Percentiles rank a stretch among this genome's conserved stretches.
Conservation (phyloP, 2,113 vertebrate genomes). For the Machaerirhynchus nigripectus region DNA sequence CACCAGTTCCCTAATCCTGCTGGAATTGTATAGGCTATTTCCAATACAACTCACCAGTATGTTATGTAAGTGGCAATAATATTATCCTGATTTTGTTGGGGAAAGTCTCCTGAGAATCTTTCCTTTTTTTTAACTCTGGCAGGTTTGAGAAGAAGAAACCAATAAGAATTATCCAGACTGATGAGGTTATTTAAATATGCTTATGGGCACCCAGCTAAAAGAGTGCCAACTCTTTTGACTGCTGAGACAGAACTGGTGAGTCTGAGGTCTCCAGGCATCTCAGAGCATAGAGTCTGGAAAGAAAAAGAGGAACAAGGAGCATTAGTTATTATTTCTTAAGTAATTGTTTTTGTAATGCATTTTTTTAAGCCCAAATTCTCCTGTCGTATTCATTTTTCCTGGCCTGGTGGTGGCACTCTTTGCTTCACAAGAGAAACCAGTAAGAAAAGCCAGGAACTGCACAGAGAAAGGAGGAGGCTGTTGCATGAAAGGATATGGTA, state of each 20-base stretch:
- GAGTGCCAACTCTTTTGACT: neutral
- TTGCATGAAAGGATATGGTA: fast-evolving
- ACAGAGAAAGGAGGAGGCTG: neutral
- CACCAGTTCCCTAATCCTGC: neutral
- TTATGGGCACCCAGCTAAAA: neutral
- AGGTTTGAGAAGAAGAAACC: neutral
- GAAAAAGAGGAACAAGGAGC: neutral
- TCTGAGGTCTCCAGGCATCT: neutral
- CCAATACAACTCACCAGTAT: neutral
- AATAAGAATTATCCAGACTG: neutral
- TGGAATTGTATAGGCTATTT: neutral
- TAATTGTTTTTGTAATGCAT: neutral
- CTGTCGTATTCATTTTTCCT: neutral
- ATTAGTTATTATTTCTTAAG: neutral
- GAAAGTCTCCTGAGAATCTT: neutral
- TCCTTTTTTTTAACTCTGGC: neutral
- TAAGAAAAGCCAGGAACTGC: neutral
- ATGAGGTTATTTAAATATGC: neutral
- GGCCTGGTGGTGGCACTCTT: neutral
- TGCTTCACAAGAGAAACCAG: neutral
- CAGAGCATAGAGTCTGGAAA: neutral
- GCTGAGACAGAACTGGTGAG: neutral
- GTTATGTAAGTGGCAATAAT: neutral
- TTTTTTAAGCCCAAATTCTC: neutral
- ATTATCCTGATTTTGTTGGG: neutral